phyloP scores from a whole-genome alignment of 2,888 invertebrate genomes.

The Cosmorhoe ocellata region DNA sequence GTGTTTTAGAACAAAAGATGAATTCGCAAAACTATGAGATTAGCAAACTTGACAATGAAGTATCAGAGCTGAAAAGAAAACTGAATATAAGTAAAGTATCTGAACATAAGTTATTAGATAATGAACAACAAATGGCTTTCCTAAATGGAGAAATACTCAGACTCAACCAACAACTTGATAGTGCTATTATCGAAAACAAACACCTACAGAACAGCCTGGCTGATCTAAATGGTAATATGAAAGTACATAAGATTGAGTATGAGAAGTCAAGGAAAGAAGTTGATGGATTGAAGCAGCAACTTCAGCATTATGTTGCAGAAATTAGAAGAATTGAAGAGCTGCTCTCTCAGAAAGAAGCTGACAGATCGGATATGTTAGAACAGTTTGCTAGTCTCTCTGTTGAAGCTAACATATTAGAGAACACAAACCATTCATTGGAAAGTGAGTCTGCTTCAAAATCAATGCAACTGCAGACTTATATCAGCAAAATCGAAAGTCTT shows the following conservation, averaged over 20 bases:
- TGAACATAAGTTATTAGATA: slow-evolving; percentile 75
- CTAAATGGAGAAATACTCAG: slow-evolving; percentile 83
- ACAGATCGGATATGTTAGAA: slow-evolving; percentile 90
- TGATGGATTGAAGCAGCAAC: slow-evolving; percentile 87
- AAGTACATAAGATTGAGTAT: slow-evolving; percentile 85
- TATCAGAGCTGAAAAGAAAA: slow-evolving; percentile 82
- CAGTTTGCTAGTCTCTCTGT: slow-evolving; percentile 89
- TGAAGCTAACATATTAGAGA: slow-evolving; percentile 89
- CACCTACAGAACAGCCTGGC: slow-evolving; percentile 88
- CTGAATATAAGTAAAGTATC: slow-evolving; percentile 65
- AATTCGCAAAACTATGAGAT: slow-evolving; percentile 82
- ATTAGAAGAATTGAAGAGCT: slow-evolving; percentile 90
- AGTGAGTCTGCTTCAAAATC: slow-evolving; percentile 88
- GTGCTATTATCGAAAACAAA: slow-evolving; percentile 85
- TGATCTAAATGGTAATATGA: slow-evolving; percentile 83
- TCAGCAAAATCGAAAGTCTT: slow-evolving; percentile 80
- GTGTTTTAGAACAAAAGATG: slow-evolving; percentile 85
- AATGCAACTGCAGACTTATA: slow-evolving; percentile 76
- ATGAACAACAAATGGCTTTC: slow-evolving; percentile 79
- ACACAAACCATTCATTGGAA: slow-evolving; percentile 90
- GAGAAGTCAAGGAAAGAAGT: slow-evolving; percentile 87
- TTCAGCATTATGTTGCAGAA: slow-evolving; percentile 92
- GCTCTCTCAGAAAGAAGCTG: slow-evolving; percentile 88
- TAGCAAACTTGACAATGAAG: slow-evolving; percentile 76
- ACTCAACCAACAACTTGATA: slow-evolving; percentile 81